A percentile compares a stretch with the other conserved stretches of the same genome.
These are phyloP conservation scores for Callithrix jacchus DNA, from an alignment of 2,113 vertebrate species.

Conservation along the genomic window DNA sequence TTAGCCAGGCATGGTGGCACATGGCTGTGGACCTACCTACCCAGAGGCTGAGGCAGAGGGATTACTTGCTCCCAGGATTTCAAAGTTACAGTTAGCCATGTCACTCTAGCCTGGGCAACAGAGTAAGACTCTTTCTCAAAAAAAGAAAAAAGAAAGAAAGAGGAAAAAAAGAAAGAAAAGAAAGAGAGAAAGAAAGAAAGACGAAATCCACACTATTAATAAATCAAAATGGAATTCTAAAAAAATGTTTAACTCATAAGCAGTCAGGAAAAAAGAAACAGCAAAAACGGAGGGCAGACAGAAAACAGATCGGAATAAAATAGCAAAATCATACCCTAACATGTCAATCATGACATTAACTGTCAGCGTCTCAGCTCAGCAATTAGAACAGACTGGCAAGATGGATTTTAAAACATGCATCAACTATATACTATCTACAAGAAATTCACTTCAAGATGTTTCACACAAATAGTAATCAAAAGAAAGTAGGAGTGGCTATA, in stretches of 20 bases:
- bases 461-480: background rate
- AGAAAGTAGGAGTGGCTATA: background rate
- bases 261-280: background rate
- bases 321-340: background rate
- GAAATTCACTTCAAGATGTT: background rate
- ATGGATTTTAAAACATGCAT: background rate
- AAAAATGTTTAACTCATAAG: background rate
- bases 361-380: background rate
- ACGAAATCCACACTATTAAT: no score
- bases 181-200: no score
- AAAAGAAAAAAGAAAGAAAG: no score
- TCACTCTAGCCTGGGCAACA: background rate
- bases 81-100: background rate
- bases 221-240: background rate
- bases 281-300: background rate
- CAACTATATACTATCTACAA: background rate
- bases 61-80: background rate
- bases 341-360: background rate
- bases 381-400: background rate
- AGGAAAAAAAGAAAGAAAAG: no score
- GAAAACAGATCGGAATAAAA: background rate
- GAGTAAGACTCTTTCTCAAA: no score
- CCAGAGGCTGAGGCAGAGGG: background rate
- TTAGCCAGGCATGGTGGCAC: no score
- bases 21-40: background rate